Conservation (phyloP, 2,113 vertebrate species). For the Zootoca vivipara region DNA sequence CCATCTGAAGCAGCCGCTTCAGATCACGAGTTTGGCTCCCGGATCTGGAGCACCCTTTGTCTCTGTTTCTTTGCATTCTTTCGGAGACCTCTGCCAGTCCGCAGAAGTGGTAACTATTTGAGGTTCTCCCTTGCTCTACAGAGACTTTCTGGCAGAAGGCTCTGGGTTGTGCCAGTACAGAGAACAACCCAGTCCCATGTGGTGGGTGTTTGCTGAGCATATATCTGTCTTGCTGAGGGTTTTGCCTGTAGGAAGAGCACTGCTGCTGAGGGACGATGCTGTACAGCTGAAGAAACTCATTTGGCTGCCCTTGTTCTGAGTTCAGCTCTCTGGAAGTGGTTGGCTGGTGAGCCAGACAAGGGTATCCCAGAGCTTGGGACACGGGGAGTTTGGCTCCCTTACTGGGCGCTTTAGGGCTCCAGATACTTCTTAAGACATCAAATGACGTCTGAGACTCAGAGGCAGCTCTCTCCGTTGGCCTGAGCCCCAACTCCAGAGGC, state of each 20-base stretch:
- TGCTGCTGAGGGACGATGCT: neutral
- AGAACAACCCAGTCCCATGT: fast-evolving
- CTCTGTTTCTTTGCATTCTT: neutral
- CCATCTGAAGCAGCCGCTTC: neutral
- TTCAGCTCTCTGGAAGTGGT: neutral
- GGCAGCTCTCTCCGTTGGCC: neutral
- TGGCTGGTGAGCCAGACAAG: neutral
- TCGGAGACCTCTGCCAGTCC: neutral
- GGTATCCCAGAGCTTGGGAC: neutral
- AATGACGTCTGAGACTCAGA: slow-evolving; percentile 57
- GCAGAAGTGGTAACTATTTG: neutral
- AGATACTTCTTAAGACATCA: slow-evolving; percentile 69
- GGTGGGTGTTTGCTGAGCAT: slow-evolving; percentile 1
- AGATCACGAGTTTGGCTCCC: neutral
- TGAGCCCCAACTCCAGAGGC: neutral
- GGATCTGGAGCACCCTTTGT: neutral
- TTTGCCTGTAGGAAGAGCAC: slow-evolving; percentile 13
- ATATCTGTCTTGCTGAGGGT: neutral
- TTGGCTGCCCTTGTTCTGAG: neutral
- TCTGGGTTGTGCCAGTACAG: neutral
- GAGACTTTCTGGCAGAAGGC: neutral
- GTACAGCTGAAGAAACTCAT: neutral
- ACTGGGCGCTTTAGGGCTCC: slow-evolving; percentile 24
- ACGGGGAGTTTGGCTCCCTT: neutral
- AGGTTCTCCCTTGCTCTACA: neutral